Base-by-base conservation (phyloP, 2,888 invertebrate species). In the Augochlorella aurata region DNA sequence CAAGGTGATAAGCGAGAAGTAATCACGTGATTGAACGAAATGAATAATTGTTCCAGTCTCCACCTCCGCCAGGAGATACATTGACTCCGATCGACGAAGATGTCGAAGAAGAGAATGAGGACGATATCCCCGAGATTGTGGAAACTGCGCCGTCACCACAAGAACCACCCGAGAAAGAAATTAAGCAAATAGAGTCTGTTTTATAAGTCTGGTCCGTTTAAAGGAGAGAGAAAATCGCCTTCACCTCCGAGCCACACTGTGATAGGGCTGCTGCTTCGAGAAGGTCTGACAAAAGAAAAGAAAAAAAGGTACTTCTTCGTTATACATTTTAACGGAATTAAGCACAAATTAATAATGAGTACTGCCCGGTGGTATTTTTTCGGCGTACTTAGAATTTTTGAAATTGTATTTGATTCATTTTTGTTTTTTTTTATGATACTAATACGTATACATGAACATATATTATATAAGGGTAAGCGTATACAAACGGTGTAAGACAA, bases 51-150 rank as follows among this genome's bases (percentile, higher is more conserved):
- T 87, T 87, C 12, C 95, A 96, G 90, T 95, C 95, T 85, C 94
- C 95, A 84, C 95, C 95, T 63, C 95, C 96, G 74, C 95, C 96
- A 72, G 93, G 95, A 83, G 97, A 97, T 93, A 96, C 96, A 12
- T 94, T 97, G 68, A 96, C 97, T 7, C 97, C 97, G 21, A 97
- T 97, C 85, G 97, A 97, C 92, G 97, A 97, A 93, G 94, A 94
- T 85, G 94, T 94, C 77, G 96, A 96, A 88, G 96, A 97, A 89
- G 96, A 96, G 88, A 95, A 95, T 12, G 94, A 94, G 82, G 97
- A 97, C 49, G 97, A 97, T 92, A 95, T 97, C 79, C 97, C 97
- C 72, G 96, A 96, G 92, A 97, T 97, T 88, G 95, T 96, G 7
- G 96, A 97, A 94, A 97, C 97, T 0, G 96, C 97, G 67, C 96